phyloP scores from a whole-genome alignment of 2,113 vertebrate genomes.

The Rhinopomastus cyanomelas region DNA sequence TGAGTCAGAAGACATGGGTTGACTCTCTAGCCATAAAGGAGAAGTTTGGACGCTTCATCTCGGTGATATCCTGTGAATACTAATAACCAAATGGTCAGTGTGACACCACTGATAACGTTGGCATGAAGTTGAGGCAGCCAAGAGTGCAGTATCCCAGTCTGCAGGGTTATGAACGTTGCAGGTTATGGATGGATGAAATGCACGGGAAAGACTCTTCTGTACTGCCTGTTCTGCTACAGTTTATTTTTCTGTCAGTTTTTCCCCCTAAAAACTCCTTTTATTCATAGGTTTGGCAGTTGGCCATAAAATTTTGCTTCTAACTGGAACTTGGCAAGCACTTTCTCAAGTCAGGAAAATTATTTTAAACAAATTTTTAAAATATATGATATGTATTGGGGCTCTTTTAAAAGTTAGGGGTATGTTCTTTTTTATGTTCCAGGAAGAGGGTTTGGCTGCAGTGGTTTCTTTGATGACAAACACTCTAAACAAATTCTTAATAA shows the following conservation, averaged over 20 bases:
- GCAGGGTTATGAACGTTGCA: not conserved
- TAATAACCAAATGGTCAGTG: not conserved
- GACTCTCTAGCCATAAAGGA: not conserved
- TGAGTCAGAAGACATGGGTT: conserved; percentile 2
- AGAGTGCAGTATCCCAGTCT: not conserved
- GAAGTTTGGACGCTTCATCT: not conserved
- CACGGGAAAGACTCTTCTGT: conserved; percentile 22
- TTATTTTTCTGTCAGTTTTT: conserved; percentile 45
- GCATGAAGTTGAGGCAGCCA: not conserved
- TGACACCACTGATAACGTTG: not conserved
- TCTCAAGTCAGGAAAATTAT: conserved; percentile 57
- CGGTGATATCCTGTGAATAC: not conserved
- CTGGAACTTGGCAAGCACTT: conserved; percentile 42
- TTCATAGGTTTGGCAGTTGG: conserved; percentile 6
- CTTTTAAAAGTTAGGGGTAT: conserved; percentile 13
- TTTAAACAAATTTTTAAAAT: conserved; percentile 55
- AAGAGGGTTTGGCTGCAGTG: not conserved
- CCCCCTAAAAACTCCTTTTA: conserved; percentile 49
- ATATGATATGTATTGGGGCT: not conserved
- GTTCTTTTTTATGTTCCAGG: not conserved
- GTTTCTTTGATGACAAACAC: not conserved
- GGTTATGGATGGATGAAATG: conserved; percentile 29
- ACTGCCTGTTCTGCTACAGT: conserved; percentile 7
- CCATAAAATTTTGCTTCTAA: conserved; percentile 38
- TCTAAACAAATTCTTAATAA: not conserved